Evolutionary conservation across 2,888 invertebrate genomes (phyloP).

Genomic region (Drosophila incognita): DNA sequence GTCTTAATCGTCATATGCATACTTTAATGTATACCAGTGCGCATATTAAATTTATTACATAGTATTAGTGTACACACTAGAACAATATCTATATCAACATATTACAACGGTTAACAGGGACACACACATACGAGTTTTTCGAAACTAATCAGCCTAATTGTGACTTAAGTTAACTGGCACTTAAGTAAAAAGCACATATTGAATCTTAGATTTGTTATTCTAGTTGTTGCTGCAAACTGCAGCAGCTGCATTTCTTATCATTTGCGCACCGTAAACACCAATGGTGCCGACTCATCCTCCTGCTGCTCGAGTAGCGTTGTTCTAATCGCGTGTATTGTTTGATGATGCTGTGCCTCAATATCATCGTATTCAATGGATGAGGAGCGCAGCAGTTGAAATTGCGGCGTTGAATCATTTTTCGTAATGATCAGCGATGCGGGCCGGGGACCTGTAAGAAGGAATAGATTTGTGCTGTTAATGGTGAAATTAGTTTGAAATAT

Average conservation of each 20-base stretch:
- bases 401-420: constrained; percentile 81
- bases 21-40: constrained; percentile 38
- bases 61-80: constrained; percentile 43
- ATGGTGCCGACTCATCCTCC: constrained; percentile 84
- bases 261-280: constrained; percentile 83
- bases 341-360: constrained; percentile 82
- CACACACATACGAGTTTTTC: constrained; percentile 31
- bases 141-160: constrained; percentile 52
- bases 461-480: background rate
- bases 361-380: constrained; percentile 85
- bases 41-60: constrained; percentile 56
- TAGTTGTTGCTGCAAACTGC: constrained; percentile 13
- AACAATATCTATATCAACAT: constrained; percentile 46
- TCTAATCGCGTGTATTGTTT: constrained; percentile 54
- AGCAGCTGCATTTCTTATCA: constrained; percentile 62
- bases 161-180: constrained; percentile 64
- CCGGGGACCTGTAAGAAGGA: constrained; percentile 75
- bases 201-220: constrained; percentile 35
- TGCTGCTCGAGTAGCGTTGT: constrained; percentile 78
- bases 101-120: constrained; percentile 51
- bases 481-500: background rate
- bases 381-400: constrained; percentile 84
- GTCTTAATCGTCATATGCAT: constrained; percentile 56
- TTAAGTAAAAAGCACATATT: constrained; percentile 61
- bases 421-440: constrained; percentile 84